Conservation (phyloP, 2,113 vertebrate genomes). For the Astur gentilis region DNA sequence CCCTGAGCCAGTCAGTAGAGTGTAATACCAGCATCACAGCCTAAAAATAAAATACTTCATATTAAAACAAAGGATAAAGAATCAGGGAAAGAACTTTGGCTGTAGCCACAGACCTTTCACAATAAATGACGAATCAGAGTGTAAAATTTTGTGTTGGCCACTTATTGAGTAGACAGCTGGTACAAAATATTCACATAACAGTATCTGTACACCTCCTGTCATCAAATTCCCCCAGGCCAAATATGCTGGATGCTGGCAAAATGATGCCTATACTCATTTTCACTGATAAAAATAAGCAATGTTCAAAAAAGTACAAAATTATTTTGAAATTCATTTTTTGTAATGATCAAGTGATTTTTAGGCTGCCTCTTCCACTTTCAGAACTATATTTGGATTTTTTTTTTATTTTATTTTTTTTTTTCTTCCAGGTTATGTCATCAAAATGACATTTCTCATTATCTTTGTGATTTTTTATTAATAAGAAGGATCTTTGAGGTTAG, state of each 20-base stretch:
- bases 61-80: background rate
- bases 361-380: background rate
- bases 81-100: background rate
- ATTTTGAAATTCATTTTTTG: background rate
- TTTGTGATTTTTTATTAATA: background rate
- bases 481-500: background rate
- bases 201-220: background rate
- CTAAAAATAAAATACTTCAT: background rate
- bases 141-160: background rate
- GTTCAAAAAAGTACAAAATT: background rate
- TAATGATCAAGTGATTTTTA: background rate
- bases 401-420: background rate
- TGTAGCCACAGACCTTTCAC: background rate
- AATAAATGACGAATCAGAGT: background rate
- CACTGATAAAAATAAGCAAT: background rate
- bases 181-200: background rate
- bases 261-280: background rate
- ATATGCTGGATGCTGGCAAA: background rate
- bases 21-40: background rate
- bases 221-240: background rate
- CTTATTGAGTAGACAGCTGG: background rate
- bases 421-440: background rate
- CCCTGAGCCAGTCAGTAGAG: background rate
- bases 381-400: background rate
- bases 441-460: background rate